phyloP scores from a whole-genome alignment of 2,797 vertebrate genomes.

The Bufotes viridis region DNA sequence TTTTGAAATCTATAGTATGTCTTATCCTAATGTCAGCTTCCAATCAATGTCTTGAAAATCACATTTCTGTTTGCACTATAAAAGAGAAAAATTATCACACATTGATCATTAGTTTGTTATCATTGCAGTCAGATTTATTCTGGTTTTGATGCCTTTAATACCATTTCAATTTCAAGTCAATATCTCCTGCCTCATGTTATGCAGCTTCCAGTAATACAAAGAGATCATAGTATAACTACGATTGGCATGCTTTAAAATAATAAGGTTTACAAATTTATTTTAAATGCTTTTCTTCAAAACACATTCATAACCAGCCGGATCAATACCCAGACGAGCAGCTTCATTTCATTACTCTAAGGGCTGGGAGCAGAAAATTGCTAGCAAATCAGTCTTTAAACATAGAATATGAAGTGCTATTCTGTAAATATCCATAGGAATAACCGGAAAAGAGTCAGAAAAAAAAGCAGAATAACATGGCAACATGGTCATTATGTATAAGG shows the following conservation, averaged over 20 bases:
- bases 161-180: slow-evolving; percentile 12
- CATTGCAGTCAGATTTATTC: slow-evolving; percentile 9
- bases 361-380: slow-evolving; percentile 14
- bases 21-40: neutral
- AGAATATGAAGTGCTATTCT: slow-evolving; percentile 8
- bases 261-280: slow-evolving; percentile 46
- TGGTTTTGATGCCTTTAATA: slow-evolving; percentile 24
- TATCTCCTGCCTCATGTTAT: slow-evolving; percentile 25
- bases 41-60: slow-evolving; percentile 11
- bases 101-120: slow-evolving; percentile 35
- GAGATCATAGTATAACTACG: slow-evolving; percentile 20
- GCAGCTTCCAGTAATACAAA: slow-evolving; percentile 35
- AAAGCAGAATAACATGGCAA: neutral
- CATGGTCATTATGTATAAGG: neutral
- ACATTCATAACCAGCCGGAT: slow-evolving; percentile 17
- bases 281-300: slow-evolving; percentile 34
- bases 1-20: neutral
- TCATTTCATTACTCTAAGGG: slow-evolving; percentile 29
- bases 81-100: slow-evolving; percentile 12
- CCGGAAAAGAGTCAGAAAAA: neutral
- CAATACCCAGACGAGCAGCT: slow-evolving; percentile 29
- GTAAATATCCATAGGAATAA: neutral
- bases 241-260: slow-evolving; percentile 25
- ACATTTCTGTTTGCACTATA: slow-evolving; percentile 2
- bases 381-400: neutral